These are phyloP conservation scores for Ornithorhynchus anatinus DNA, from an alignment of 2,113 vertebrate genomes.

Conservation along the genomic window DNA sequence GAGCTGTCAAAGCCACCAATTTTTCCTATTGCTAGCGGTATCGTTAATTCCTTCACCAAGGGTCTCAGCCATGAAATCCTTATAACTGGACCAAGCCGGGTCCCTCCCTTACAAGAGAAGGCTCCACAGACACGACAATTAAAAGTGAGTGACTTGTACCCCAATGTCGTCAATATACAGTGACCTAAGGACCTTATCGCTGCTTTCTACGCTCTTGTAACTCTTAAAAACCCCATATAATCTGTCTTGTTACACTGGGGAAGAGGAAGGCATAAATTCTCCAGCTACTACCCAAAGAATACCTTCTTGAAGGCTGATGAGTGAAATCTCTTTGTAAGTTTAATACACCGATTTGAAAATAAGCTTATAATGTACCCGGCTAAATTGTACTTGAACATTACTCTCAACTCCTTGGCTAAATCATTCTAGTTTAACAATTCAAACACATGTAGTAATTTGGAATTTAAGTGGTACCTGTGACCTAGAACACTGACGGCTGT, in stretches of 20 bases:
- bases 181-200: background rate
- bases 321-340: background rate
- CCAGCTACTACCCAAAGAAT: background rate
- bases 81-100: no score
- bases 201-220: background rate
- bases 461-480: conserved; percentile 16
- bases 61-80: no score
- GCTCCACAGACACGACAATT: background rate
- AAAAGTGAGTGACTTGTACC: background rate
- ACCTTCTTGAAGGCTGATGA: background rate
- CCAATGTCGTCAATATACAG: background rate
- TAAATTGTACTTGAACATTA: background rate
- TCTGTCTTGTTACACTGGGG: background rate
- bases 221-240: background rate
- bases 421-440: conserved; percentile 4
- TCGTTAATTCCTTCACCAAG: no score
- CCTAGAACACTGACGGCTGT: conserved; percentile 47
- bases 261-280: background rate
- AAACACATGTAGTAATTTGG: conserved; percentile 33
- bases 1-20: no score
- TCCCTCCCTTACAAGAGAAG: no score
- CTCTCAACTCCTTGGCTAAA: conserved; percentile 29
- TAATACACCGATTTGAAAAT: background rate
- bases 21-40: no score
- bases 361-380: background rate